phyloP scores from a whole-genome alignment of 2,888 invertebrate species.

The Sarcophaga carnaria region DNA sequence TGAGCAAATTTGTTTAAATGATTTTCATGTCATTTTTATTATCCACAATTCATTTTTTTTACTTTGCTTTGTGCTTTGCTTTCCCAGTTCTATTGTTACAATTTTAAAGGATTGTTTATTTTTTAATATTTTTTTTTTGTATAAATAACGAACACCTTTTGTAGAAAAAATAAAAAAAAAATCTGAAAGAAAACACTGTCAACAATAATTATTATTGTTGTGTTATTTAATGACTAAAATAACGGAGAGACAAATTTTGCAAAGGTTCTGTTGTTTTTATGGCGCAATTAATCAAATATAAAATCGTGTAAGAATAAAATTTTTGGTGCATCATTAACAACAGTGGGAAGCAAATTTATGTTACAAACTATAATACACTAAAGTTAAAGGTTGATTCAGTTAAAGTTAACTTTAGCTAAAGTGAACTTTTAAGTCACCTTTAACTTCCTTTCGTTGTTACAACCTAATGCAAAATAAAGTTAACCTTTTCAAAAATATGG shows the following conservation, averaged over 20 bases:
- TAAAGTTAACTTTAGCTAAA: too few species aligned
- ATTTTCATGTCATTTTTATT: conserved; percentile 39
- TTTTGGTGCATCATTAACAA: too few species aligned
- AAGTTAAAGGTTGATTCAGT: too few species aligned
- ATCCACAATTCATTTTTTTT: neutral
- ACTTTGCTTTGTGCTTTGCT: neutral
- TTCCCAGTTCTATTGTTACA: conserved; percentile 30
- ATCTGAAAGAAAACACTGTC: conserved; percentile 48
- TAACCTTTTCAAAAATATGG: too few species aligned
- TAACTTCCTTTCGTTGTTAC: too few species aligned
- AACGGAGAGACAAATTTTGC: too few species aligned
- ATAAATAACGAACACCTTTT: neutral
- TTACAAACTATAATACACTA: too few species aligned
- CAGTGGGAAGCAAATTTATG: too few species aligned
- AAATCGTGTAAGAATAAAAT: neutral
- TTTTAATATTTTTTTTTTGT: neutral
- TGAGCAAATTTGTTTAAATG: conserved; percentile 67
- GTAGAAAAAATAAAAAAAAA: neutral
- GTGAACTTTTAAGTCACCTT: too few species aligned
- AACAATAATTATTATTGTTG: conserved; percentile 55
- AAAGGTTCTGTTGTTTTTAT: neutral
- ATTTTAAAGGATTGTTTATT: conserved; percentile 37
- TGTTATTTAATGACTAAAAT: neutral
- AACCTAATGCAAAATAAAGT: too few species aligned
- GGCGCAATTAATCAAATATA: conserved; percentile 28